Evolutionary conservation across 2,888 invertebrate genomes (phyloP), one percentile per base, ranked within the genome.

Genomic region (Acanthoscelides obtectus): DNA sequence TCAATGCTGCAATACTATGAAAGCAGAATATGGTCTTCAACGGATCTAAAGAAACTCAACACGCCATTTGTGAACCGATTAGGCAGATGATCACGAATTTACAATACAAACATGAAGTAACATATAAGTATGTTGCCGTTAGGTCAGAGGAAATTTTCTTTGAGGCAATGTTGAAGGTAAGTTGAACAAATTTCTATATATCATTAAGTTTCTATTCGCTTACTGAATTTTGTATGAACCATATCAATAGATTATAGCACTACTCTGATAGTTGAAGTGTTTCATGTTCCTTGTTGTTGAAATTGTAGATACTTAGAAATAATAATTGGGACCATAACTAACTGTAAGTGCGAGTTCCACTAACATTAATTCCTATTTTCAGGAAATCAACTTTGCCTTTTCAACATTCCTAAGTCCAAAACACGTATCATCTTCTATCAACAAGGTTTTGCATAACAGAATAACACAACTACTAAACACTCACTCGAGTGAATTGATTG

Each of bases 1-100:
- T 22, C 22, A 92, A 83, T 92, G 68, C 84, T 89, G 8, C 86
- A 88, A 12, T 86, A 88, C 20, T 91, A 91, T 75, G 88, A 89
- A 73, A 89, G 69, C 88, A 90, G 73, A 85, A 85, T 45, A 77
- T 79, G 65, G 77, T 88, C n/a, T 82, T 83, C 20, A 86, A 85
- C 71, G 81, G 81, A 63, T 75, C 74, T 80, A 78, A 83, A 78
- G 76, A 86, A 79, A 80, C 80, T 5, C 81, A 89, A 0, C 88
- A 89, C 80, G 87, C 88, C 0, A 86, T 87, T 77, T 87, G 87
- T 76, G 75, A 79, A 20, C 80, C 86, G 67, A 79, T 90, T n/a
- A 80, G 86, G 73, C 80, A 84, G 4, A 77, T 87, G 83, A 80
- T 85, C 82, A 65, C 79, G 76, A 72, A 87, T 65, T 68, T 78